Conservation (phyloP, 2,888 invertebrate genomes). For the Ophonus ardosiacus region DNA sequence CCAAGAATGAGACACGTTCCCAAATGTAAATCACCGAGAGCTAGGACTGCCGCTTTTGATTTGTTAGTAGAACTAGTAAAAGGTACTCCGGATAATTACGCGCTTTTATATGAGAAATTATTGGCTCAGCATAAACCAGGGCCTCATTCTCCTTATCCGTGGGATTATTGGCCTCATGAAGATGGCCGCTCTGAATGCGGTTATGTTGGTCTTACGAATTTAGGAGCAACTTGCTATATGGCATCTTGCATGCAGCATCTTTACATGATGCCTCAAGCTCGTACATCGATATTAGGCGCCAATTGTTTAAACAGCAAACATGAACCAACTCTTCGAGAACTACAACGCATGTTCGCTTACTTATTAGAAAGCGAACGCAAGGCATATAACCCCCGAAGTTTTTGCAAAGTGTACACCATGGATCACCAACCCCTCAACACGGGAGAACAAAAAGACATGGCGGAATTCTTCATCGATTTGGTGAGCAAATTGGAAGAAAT, state of each 20-base stretch:
- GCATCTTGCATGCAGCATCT: constrained; percentile 98
- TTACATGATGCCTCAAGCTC: constrained; percentile 97
- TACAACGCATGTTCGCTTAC: constrained; percentile 97
- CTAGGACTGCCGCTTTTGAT: constrained; percentile 94
- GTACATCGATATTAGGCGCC: constrained; percentile 89
- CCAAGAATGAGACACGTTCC: constrained; percentile 91
- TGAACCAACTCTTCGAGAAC: constrained; percentile 88
- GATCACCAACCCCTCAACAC: constrained; percentile 97
- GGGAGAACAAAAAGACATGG: constrained; percentile 98
- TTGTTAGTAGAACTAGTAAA: constrained; percentile 92
- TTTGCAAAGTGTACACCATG: constrained; percentile 98
- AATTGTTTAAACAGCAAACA: constrained; percentile 86
- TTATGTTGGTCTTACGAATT: constrained; percentile 94
- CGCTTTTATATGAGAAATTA: constrained; percentile 88
- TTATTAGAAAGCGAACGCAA: constrained; percentile 95
- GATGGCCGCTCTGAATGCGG: constrained; percentile 96
- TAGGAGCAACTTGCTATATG: constrained; percentile 98
- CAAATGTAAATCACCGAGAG: constrained; percentile 94
- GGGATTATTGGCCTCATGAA: constrained; percentile 99
- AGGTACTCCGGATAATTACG: constrained; percentile 91
- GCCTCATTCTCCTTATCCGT: constrained; percentile 91
- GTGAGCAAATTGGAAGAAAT: constrained; percentile 97
- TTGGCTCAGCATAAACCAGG: constrained; percentile 92
- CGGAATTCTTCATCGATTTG: constrained; percentile 97
- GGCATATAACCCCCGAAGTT: constrained; percentile 96